Evolutionary conservation across 2,797 vertebrate species (phyloP), one percentile per base, ranked within the genome.

Genomic region (Aldrovandia affinis): DNA sequence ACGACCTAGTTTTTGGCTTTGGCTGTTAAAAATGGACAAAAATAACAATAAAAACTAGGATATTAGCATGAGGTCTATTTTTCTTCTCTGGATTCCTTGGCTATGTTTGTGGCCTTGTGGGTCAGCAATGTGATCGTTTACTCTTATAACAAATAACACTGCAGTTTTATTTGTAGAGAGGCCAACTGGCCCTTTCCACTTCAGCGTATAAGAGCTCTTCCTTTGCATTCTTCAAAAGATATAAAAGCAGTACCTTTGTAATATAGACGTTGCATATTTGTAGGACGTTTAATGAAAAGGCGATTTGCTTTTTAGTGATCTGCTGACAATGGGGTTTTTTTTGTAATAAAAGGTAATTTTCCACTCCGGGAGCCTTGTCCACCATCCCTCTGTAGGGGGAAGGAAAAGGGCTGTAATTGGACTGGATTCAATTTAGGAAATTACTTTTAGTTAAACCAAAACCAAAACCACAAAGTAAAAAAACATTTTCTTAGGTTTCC

Each of bases 1-100:
- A 3, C 65, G 65, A 83, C 82, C 82, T 75, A 70, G 15, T 81
- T 82, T 70, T 39, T 82, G 6, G 22, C 28, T 80, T 22, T 61
- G 33, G 57, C n/a, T 50, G 18, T 36, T 55, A 55, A 25, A 81
- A 59, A 59, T 9, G 3, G 4, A 22, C 30, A 22, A 55, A 30
- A 25, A 22, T 5, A 55, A 22, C 3, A 59, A 59, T 15, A 81
- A 81, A n/a, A 54, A 55, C 39, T 61, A 47, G 18, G n/a, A 80
- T 52, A 14, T 78, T 30, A 61, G 50, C 42, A 83, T 78, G 1
- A 2, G 52, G 28, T 59, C 42, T n/a, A 9, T 75, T 50, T 81
- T 2, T 50, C n/a, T n/a, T n/a, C n/a, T n/a, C n/a, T n/a, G n/a
- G n/a, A n/a, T n/a, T n/a, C n/a, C n/a, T n/a, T n/a, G n/a, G n/a